These are phyloP conservation scores for Vespertilio murinus DNA, from an alignment of 2,797 vertebrate genomes.

Conservation along the genomic window DNA sequence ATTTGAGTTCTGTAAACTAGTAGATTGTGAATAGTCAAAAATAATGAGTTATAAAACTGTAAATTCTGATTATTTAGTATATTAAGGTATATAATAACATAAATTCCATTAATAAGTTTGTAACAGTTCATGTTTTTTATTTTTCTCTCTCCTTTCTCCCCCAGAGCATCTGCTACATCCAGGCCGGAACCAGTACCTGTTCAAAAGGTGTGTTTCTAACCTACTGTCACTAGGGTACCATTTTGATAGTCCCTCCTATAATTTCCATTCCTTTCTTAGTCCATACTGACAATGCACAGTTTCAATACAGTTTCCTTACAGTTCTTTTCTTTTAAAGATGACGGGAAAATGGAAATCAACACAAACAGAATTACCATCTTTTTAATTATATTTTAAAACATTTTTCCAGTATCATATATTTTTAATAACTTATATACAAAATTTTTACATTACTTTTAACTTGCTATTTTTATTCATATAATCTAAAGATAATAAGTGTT, in stretches of 20 bases:
- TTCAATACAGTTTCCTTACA: constrained; percentile 17
- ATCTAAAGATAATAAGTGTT: constrained; percentile 20
- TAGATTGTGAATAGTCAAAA: constrained; percentile 20
- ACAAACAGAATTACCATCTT: not conserved
- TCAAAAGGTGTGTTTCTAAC: constrained; percentile 87
- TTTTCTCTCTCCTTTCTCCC: constrained; percentile 65
- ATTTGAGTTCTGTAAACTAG: not conserved
- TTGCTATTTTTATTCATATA: constrained; percentile 28
- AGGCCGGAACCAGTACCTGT: constrained; percentile 87
- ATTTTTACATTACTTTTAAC: constrained; percentile 40
- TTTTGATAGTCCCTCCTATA: not conserved
- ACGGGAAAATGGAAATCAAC: constrained; percentile 9
- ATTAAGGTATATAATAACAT: not conserved
- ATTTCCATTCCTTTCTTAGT: constrained; percentile 62
- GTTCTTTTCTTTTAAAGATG: constrained; percentile 27
- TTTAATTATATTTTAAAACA: constrained; percentile 46
- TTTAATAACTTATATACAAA: not conserved
- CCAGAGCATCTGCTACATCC: constrained; percentile 85
- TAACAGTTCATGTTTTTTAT: not conserved
- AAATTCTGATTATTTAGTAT: constrained; percentile 5
- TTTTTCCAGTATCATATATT: not conserved
- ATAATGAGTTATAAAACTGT: not conserved
- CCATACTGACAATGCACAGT: constrained; percentile 28
- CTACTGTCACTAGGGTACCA: not conserved
- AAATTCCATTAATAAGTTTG: not conserved